Evolutionary conservation across 2,888 invertebrate genomes (phyloP).

Genomic region (Drosophila nigritarsus): DNA sequence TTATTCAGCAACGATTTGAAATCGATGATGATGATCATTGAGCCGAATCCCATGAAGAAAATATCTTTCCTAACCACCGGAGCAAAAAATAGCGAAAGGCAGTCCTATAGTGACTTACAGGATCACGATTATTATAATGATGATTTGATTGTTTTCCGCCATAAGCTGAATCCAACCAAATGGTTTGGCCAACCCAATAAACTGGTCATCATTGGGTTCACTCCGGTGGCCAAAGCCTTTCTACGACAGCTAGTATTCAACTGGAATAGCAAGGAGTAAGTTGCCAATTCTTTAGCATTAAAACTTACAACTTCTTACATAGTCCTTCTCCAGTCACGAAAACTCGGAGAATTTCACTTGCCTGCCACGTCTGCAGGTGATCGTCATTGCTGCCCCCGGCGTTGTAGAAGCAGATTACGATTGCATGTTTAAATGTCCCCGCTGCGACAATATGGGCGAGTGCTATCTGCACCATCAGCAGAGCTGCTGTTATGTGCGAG

Average conservation of each 20-base stretch:
- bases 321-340: slow-evolving; percentile 38
- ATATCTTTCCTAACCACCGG: background rate
- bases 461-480: slow-evolving; percentile 69
- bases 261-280: slow-evolving; percentile 75
- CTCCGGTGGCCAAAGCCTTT: slow-evolving; percentile 71
- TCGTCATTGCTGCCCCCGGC: slow-evolving; percentile 70
- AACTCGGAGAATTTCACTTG: slow-evolving; percentile 63
- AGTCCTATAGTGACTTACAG: slow-evolving; percentile 1
- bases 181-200: slow-evolving; percentile 58
- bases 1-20: slow-evolving; percentile 68
- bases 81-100: accelerated
- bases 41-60: slow-evolving; percentile 63
- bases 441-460: slow-evolving; percentile 22
- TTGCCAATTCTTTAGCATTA: background rate
- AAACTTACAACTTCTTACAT: background rate
- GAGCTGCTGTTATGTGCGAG: slow-evolving; percentile 64
- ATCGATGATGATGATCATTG: slow-evolving; percentile 73
- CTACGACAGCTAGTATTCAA: slow-evolving; percentile 72
- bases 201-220: slow-evolving; percentile 79
- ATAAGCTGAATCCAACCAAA: slow-evolving; percentile 57
- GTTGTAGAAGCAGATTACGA: slow-evolving; percentile 78
- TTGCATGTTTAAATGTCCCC: slow-evolving; percentile 60
- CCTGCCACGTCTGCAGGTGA: slow-evolving; percentile 64
- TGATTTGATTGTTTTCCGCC: slow-evolving; percentile 57
- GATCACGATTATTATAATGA: slow-evolving; percentile 45